A percentile compares a stretch with the other conserved stretches of the same genome.
Evolutionary conservation across 2,797 vertebrate genomes (phyloP).

Genomic region (Crax fasciolata): DNA sequence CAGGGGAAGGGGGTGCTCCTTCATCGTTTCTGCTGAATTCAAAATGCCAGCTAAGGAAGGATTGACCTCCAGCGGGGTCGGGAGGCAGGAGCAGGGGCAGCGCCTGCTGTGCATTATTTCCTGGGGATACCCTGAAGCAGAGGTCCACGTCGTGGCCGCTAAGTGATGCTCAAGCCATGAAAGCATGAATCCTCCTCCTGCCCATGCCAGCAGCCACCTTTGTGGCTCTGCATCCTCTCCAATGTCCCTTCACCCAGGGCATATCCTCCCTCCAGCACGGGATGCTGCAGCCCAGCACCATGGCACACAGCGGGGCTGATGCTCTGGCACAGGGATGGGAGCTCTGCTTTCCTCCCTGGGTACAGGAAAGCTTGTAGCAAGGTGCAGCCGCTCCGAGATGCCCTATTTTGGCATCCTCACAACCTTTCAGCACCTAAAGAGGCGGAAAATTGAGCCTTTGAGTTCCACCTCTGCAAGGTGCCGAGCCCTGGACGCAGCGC

Average conservation of each 20-base stretch:
- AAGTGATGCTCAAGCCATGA: neutral
- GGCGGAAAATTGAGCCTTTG: neutral
- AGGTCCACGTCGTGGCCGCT: neutral
- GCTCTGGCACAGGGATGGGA: neutral
- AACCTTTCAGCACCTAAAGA: neutral
- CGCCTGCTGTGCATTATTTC: neutral
- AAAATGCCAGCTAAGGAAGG: neutral
- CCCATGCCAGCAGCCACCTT: neutral
- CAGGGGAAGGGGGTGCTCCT: neutral
- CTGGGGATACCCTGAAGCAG: fast-evolving
- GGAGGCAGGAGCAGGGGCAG: neutral
- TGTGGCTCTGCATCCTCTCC: too few relatives aligned
- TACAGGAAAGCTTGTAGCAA: neutral
- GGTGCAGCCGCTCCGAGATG: fast-evolving
- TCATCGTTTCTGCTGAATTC: neutral
- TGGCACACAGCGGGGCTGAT: neutral
- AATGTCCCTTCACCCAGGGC: neutral
- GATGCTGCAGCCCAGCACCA: fast-evolving
- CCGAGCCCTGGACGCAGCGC: fast-evolving
- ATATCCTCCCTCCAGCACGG: fast-evolving
- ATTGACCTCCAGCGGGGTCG: fast-evolving
- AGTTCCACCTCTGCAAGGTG: neutral
- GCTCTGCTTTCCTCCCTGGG: neutral
- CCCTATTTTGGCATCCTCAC: neutral
- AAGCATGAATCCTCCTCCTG: neutral